Percentiles rank a stretch among this genome's conserved stretches.
Conservation (phyloP, 2,797 vertebrate species). For the Chaetophractus vellerosus region DNA sequence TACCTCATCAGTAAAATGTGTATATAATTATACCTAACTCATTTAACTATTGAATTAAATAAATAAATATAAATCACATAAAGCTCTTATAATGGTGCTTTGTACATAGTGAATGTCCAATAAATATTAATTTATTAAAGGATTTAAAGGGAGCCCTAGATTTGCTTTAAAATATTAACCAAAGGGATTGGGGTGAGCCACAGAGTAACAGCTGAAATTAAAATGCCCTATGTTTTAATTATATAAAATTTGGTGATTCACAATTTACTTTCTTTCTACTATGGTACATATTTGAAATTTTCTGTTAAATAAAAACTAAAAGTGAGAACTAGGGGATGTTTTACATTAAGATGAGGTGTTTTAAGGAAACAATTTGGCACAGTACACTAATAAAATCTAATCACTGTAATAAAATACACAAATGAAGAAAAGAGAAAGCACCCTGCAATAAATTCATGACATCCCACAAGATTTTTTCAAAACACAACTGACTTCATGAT, state of each 20-base stretch:
- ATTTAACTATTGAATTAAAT: constrained; percentile 33
- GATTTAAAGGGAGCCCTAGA: not conserved
- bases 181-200: not conserved
- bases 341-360: constrained; percentile 8
- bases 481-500: too few species aligned
- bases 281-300: not conserved
- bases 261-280: constrained; percentile 6
- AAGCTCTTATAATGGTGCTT: not conserved
- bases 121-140: constrained; percentile 22
- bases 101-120: not conserved
- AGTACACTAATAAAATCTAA: not conserved
- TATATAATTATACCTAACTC: not conserved
- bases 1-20: not conserved
- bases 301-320: not conserved
- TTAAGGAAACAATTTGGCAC: constrained; percentile 20
- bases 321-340: not conserved
- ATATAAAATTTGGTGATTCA: not conserved
- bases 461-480: not conserved
- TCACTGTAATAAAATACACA: constrained; percentile 1
- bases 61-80: not conserved
- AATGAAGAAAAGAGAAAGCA: not conserved
- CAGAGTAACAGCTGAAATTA: not conserved
- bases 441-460: not conserved
- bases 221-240: not conserved
- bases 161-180: constrained; percentile 27